Percentiles rank a stretch among this genome's conserved stretches.
Evolutionary conservation across 1,140 invertebrate genomes (phyloP).

Genomic region (Ruditapes philippinarum): DNA sequence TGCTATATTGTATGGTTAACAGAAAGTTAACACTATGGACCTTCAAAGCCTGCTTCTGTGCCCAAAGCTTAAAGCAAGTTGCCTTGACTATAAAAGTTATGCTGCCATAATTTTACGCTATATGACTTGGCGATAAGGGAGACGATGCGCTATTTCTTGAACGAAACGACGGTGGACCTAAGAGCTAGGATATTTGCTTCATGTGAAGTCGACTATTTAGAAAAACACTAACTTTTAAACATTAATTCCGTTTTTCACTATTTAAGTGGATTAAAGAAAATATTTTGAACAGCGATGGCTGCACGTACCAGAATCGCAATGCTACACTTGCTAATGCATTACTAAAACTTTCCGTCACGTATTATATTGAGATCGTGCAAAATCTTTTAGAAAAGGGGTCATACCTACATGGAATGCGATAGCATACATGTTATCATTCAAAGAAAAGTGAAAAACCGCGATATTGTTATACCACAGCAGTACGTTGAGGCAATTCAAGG

Average conservation of each 20-base stretch:
- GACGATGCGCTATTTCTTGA: conserved; percentile 35
- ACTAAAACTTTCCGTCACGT: neutral
- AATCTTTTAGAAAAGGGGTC: no score
- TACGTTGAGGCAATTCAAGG: neutral
- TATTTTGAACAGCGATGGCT: conserved; percentile 40
- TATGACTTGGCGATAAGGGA: neutral
- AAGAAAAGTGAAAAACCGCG: neutral
- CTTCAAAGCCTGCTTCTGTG: conserved; percentile 28
- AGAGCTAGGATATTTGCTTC: conserved; percentile 45
- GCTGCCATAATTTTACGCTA: conserved; percentile 50
- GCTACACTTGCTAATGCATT: neutral
- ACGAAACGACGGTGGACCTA: conserved; percentile 39
- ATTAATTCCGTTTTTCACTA: no score
- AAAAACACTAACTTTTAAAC: neutral
- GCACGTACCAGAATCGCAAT: conserved; percentile 42
- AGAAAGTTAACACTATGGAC: conserved; percentile 40
- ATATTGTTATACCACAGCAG: neutral
- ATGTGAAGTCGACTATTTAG: conserved; percentile 24
- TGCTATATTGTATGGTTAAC: neutral
- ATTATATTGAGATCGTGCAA: neutral
- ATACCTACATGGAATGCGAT: neutral
- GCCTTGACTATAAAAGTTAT: conserved; percentile 38
- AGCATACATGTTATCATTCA: conserved; percentile 19
- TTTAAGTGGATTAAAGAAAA: neutral
- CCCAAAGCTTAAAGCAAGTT: conserved; percentile 33